A percentile compares a stretch with the other conserved stretches of the same genome.
Evolutionary conservation across 2,113 vertebrate species (phyloP).

Genomic region (Cephalopholis sonnerati): DNA sequence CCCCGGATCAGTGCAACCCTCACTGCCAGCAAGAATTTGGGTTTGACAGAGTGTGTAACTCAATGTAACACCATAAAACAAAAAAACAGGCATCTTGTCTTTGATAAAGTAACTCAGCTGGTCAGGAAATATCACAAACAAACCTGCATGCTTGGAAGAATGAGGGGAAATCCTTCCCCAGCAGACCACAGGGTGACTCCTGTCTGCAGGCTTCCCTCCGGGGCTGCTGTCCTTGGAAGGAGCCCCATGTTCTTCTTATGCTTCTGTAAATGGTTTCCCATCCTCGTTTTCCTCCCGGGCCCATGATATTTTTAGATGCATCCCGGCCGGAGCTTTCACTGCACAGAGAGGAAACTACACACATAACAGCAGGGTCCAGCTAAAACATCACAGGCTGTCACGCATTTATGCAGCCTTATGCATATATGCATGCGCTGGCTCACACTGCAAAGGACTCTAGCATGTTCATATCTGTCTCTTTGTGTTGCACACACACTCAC

Average conservation of each 20-base stretch:
- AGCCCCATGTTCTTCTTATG: conserved; percentile 25
- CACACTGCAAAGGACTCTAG: neutral
- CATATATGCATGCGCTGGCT: conserved; percentile 24
- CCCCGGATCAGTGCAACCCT: conserved; percentile 14
- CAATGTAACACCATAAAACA: neutral
- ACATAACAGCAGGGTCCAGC: conserved; percentile 21
- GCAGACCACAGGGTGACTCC: conserved; percentile 12
- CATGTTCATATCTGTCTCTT: neutral
- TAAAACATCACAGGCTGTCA: conserved; percentile 30
- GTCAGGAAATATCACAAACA: neutral
- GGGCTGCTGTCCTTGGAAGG: conserved; percentile 28
- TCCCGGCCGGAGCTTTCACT: conserved; percentile 42
- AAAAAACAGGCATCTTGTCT: neutral
- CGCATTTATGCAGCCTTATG: conserved; percentile 4
- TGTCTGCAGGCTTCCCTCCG: conserved; percentile 7
- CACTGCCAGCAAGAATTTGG: conserved; percentile 4
- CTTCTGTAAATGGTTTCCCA: conserved; percentile 61
- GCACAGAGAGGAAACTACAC: conserved; percentile 47
- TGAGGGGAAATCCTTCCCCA: conserved; percentile 19
- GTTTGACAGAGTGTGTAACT: neutral
- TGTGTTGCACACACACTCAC: neutral
- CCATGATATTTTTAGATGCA: conserved; percentile 72
- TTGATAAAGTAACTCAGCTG: neutral
- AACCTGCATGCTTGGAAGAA: conserved; percentile 4
- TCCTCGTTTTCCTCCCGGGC: conserved; percentile 57